A percentile compares a stretch with the other conserved stretches of the same genome.
phyloP scores from a whole-genome alignment of 2,888 invertebrate species.

The Pyralis farinalis region DNA sequence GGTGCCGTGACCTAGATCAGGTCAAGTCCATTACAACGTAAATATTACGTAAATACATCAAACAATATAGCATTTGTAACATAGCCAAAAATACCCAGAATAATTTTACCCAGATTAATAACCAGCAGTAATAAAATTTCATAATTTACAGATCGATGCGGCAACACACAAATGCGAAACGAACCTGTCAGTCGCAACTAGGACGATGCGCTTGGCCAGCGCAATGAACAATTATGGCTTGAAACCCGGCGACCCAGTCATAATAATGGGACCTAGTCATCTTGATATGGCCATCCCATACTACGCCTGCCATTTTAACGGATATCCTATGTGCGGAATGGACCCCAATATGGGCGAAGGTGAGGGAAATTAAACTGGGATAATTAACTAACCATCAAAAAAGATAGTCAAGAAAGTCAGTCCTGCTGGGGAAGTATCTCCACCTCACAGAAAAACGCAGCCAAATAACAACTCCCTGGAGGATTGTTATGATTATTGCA shows the following conservation, averaged over 20 bases:
- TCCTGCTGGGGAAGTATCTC: too few relatives aligned
- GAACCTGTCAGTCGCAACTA: constrained; percentile 36
- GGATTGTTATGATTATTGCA: too few relatives aligned
- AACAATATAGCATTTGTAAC: too few relatives aligned
- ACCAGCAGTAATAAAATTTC: background rate
- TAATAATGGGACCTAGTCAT: constrained; percentile 40
- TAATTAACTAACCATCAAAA: constrained; percentile 5
- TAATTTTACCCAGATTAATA: too few relatives aligned
- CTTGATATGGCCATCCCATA: constrained; percentile 41
- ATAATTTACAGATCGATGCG: constrained; percentile 35
- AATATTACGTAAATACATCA: too few relatives aligned
- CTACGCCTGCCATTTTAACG: constrained; percentile 41
- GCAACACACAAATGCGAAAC: constrained; percentile 34
- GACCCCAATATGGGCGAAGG: constrained; percentile 31
- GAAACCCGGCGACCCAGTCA: constrained; percentile 34
- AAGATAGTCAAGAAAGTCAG: too few relatives aligned
- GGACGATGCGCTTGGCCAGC: constrained; percentile 34
- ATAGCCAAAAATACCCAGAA: too few relatives aligned
- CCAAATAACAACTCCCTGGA: too few relatives aligned
- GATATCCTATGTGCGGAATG: constrained; percentile 35
- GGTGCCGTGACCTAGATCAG: too few relatives aligned
- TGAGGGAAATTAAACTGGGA: too few relatives aligned
- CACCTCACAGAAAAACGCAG: too few relatives aligned
- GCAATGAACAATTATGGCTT: constrained; percentile 39
- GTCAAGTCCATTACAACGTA: too few relatives aligned